Evolutionary conservation across 2,113 vertebrate genomes (phyloP).

Genomic region (Cranoglanis bouderius): DNA sequence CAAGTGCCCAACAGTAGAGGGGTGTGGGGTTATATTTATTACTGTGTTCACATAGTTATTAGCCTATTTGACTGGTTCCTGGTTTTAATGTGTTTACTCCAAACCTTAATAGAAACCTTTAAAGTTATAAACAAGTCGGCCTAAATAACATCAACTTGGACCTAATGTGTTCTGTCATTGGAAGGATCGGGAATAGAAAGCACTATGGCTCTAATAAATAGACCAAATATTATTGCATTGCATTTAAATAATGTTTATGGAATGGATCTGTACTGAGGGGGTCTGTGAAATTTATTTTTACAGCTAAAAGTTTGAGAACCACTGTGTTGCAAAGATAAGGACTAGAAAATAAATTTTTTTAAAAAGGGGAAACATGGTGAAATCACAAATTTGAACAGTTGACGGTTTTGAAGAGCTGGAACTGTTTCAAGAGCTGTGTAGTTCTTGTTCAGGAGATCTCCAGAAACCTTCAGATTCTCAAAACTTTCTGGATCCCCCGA

Average conservation of each 20-base stretch:
- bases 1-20: too few relatives aligned
- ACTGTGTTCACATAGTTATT: too few relatives aligned
- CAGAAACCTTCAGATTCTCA: neutral
- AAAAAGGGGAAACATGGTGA: neutral
- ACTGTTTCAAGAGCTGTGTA: neutral
- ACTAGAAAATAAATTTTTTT: neutral
- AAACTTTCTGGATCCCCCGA: neutral
- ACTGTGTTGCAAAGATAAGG: neutral
- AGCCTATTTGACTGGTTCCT: too few relatives aligned
- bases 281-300: neutral
- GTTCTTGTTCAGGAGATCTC: too few relatives aligned
- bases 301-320: neutral
- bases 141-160: neutral
- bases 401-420: neutral
- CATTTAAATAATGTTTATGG: neutral
- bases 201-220: neutral
- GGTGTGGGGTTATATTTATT: too few relatives aligned
- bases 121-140: too few relatives aligned
- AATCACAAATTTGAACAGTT: neutral
- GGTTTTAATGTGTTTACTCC: too few relatives aligned
- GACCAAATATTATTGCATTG: neutral
- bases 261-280: neutral
- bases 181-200: neutral
- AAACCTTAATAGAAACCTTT: too few relatives aligned
- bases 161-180: neutral